These are phyloP conservation scores for Drosophila persimilis DNA, from an alignment of 1,140 invertebrate genomes.

Conservation along the genomic window DNA sequence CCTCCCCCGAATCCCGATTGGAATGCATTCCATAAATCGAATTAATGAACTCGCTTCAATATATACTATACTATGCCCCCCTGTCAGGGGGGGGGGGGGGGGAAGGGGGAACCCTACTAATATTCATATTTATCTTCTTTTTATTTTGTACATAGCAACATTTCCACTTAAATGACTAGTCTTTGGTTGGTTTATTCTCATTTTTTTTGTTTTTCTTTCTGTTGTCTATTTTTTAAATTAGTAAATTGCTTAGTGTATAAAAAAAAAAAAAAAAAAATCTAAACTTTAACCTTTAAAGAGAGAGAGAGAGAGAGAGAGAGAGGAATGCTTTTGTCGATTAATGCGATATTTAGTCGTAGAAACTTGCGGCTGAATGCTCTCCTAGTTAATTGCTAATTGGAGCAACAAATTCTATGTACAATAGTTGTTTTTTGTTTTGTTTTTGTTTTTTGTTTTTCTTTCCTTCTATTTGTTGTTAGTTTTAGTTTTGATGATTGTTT, in stretches of 20 bases:
- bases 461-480: conserved; percentile 9
- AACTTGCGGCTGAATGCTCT: conserved; percentile 59
- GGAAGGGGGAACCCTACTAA: too few species aligned
- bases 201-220: conserved; percentile 10
- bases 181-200: conserved; percentile 59
- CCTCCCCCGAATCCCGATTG: conserved; percentile 18
- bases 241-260: conserved; percentile 36
- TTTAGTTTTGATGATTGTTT: conserved; percentile 53
- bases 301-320: too few species aligned
- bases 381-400: conserved; percentile 66
- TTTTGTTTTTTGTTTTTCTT: conserved; percentile 5
- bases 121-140: conserved; percentile 24
- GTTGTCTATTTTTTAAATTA: conserved; percentile 12
- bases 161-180: conserved; percentile 77
- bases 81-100: too few species aligned
- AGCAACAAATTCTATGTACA: conserved; percentile 68
- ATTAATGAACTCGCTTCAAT: conserved; percentile 51
- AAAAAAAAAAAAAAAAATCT: conserved; percentile 12
- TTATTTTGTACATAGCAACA: conserved; percentile 72
- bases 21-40: conserved; percentile 37
- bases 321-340: conserved; percentile 67
- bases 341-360: conserved; percentile 38
- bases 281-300: conserved; percentile 64
- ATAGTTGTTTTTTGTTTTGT: conserved; percentile 42
- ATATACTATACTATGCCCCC: conserved; percentile 10